Evolutionary conservation across 2,797 vertebrate species (phyloP).

Genomic region (Aldrovandia affinis): DNA sequence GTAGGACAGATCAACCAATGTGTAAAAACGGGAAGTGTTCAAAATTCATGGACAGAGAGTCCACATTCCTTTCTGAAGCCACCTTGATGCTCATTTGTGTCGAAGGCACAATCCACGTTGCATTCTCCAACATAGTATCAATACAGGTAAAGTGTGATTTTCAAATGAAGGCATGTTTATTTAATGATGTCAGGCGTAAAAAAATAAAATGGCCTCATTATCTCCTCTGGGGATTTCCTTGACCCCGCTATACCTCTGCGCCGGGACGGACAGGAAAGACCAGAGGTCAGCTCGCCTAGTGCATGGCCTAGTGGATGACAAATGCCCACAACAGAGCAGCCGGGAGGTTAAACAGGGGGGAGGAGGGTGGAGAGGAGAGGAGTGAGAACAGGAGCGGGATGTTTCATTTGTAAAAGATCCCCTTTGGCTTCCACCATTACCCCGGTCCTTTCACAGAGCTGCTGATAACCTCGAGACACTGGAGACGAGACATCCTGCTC

Average conservation of each 20-base stretch:
- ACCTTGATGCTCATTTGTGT: too few species aligned
- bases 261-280: not conserved
- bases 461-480: conserved; percentile 20
- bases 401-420: not conserved
- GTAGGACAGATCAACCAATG: not conserved
- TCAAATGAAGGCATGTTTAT: not conserved
- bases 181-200: not conserved
- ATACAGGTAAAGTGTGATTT: not conserved
- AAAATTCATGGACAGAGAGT: not conserved
- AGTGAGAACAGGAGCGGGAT: not conserved
- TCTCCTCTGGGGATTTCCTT: not conserved
- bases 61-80: not conserved
- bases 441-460: not conserved
- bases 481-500: conserved; percentile 2
- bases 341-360: not conserved
- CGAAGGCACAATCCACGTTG: not conserved
- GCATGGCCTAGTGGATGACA: not conserved
- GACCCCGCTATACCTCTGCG: not conserved
- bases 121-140: not conserved
- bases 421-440: conserved; percentile 5
- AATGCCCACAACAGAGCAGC: not conserved
- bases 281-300: not conserved
- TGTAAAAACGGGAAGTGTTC: not conserved
- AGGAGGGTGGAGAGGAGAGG: not conserved
- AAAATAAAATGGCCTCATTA: conserved; percentile 12